Percentiles rank a stretch among this genome's conserved stretches.
Conservation (phyloP, 2,797 vertebrate species). For the Muscicapa comitata region DNA sequence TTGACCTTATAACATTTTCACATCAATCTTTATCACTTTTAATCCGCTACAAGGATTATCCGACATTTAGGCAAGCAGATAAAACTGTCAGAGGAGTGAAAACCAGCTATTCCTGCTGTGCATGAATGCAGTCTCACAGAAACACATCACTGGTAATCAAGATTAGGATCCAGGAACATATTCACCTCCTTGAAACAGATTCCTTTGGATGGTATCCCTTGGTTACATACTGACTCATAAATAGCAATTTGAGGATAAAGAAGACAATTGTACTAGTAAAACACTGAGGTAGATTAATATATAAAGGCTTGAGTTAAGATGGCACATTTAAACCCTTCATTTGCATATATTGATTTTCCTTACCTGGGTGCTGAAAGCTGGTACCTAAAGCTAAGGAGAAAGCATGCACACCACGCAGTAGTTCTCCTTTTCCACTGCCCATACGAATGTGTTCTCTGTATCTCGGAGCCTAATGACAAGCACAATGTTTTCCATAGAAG, state of each 20-base stretch:
- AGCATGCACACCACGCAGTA: no score
- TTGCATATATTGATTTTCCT: background rate
- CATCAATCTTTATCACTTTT: background rate
- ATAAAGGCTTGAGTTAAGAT: background rate
- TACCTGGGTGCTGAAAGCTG: background rate
- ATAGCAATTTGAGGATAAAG: background rate
- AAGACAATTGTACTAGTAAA: background rate
- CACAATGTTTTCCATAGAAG: no score
- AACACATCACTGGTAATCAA: background rate
- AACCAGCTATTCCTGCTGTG: accelerated
- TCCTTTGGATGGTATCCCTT: background rate
- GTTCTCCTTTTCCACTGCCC: no score
- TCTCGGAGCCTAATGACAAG: no score
- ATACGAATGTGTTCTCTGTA: no score
- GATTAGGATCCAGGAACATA: background rate
- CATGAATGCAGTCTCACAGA: background rate
- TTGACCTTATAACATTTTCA: background rate
- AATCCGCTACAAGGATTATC: background rate
- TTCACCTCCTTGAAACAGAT: background rate
- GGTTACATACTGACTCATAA: background rate
- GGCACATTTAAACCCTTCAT: background rate
- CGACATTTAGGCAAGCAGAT: background rate
- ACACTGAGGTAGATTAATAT: background rate
- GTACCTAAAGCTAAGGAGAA: no score
- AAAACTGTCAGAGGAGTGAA: background rate